Percentiles rank a stretch among this genome's conserved stretches.
phyloP scores from a whole-genome alignment of 2,113 vertebrate species.

The Haliaeetus leucogaster region DNA sequence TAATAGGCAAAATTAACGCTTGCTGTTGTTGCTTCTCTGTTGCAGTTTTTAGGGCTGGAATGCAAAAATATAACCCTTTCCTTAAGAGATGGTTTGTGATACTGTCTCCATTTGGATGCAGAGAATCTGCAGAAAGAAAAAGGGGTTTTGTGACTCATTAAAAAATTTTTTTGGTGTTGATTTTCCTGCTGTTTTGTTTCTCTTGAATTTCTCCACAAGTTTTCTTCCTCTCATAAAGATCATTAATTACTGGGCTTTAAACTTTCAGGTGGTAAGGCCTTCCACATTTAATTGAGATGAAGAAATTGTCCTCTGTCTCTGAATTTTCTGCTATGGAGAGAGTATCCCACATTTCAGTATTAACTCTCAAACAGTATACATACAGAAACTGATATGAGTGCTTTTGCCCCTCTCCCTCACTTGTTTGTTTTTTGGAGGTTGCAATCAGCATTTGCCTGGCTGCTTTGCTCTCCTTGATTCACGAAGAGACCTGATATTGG shows the following conservation, averaged over 20 bases:
- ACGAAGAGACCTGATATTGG: background rate
- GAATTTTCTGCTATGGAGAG: background rate
- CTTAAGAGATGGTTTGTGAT: background rate
- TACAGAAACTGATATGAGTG: background rate
- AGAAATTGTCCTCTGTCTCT: background rate
- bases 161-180: fast-evolving
- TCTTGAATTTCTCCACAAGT: background rate
- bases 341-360: background rate
- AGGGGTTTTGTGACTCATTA: background rate
- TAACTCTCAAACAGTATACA: fast-evolving
- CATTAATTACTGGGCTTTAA: background rate
- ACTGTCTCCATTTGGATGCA: background rate
- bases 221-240: background rate
- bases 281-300: background rate
- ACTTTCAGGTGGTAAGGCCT: background rate
- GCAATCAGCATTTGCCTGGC: background rate
- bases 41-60: background rate
- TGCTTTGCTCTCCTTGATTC: background rate
- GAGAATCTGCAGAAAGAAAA: background rate
- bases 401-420: background rate
- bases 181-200: background rate
- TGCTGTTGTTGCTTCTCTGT: background rate
- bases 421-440: background rate
- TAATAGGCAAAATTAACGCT: background rate
- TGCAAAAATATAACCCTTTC: background rate